Percentiles rank a stretch among this genome's conserved stretches.
Conservation (phyloP, 2,113 vertebrate species). For the Aix galericulata region DNA sequence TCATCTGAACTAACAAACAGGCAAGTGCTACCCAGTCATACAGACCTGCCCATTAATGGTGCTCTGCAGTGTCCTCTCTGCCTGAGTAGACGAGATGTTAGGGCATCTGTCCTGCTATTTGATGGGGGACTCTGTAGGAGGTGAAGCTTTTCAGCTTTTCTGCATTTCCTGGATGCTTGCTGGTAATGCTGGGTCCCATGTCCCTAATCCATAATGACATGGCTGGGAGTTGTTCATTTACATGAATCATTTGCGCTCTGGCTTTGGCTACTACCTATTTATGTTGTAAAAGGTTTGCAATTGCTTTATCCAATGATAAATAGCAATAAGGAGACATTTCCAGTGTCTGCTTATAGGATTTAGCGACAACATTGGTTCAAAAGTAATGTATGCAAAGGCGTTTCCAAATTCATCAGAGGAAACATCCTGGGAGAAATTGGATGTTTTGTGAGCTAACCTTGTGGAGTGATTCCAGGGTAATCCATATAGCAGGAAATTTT, state of each 20-base stretch:
- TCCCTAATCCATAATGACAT: slow-evolving; percentile 6
- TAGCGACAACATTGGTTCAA: slow-evolving; percentile 4
- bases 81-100: neutral
- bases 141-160: neutral
- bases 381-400: slow-evolving; percentile 2
- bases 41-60: neutral
- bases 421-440: neutral
- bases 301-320: slow-evolving; percentile 16
- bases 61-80: neutral
- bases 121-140: neutral
- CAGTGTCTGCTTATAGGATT: neutral
- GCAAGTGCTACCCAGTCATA: neutral
- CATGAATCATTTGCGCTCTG: neutral
- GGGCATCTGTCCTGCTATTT: neutral
- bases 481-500: neutral
- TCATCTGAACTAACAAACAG: neutral
- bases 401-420: neutral
- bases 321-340: slow-evolving; percentile 19
- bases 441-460: neutral
- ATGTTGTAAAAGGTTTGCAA: slow-evolving; percentile 20
- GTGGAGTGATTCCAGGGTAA: neutral
- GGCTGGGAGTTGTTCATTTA: slow-evolving; percentile 16
- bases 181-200: neutral
- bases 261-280: slow-evolving; percentile 4
- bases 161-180: neutral